Evolutionary conservation across 2,797 vertebrate genomes (phyloP), one percentile per base, ranked within the genome.

Genomic region (Ceryle rudis): DNA sequence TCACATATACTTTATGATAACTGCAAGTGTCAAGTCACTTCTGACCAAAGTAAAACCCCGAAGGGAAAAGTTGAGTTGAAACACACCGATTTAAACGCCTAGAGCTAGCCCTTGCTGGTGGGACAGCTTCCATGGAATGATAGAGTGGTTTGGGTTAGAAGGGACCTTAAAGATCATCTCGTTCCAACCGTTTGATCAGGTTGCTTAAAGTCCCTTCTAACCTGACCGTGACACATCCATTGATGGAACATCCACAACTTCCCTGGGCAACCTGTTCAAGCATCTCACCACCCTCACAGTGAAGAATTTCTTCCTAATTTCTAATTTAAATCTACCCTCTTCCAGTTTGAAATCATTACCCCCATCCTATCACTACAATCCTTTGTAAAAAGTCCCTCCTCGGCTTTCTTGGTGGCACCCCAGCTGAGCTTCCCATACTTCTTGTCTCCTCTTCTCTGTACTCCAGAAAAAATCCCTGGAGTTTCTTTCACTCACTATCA

Each of bases 31-130:
- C 29, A 33, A 46, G 33, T 9, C 62, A 1, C 17, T 47, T 61
- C 44, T 21, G 49, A 23, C 37, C 23, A 14, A 66, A 52, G 46
- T 26, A 51, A 66, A 46, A n/a, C 8, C 2, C 20, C 23, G 1
- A 22, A 47, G 35, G 11, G 20, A n/a, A 57, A 61, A 20, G 47
- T 0, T 47, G 26, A 35, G 29, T 28, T 2, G 41, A 66, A 35
- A 1, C 5, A 3, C 18, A 2, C 0, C 37, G 4, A 0, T 18
- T 51, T 23, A 12, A 31, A 14, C 8, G 54, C 0, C 3, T 3
- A 6, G 8, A n/a, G 39, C 7, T 35, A 51, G 37, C 10, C 37
- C 15, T 15, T 12, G 19, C 19, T 0, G 11, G 31, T 21, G 62
- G 61, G n/a, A 8, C 22, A 7, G 44, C 13, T 14, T n/a, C 20